Evolutionary conservation across 2,113 vertebrate species (phyloP).

Genomic region (Odocoileus virginianus): DNA sequence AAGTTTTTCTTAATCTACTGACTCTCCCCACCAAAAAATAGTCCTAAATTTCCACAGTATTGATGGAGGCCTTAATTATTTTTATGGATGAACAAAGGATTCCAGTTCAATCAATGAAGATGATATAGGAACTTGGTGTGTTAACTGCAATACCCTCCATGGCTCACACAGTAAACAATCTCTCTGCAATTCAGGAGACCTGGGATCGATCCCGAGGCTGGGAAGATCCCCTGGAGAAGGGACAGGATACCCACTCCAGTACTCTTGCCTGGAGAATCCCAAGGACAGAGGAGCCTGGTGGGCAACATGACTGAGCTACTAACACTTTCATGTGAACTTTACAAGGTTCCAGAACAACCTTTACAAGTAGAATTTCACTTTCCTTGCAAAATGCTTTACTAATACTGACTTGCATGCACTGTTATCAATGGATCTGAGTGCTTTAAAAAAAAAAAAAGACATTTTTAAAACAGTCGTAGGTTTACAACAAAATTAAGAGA

Average conservation of each 20-base stretch:
- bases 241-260: background rate
- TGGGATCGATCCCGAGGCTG: fast-evolving
- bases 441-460: background rate
- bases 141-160: background rate
- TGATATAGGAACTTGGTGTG: background rate
- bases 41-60: background rate
- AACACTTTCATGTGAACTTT: background rate
- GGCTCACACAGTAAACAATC: background rate
- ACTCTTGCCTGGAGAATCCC: background rate
- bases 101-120: background rate
- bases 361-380: background rate
- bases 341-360: background rate
- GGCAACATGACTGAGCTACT: background rate
- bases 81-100: background rate
- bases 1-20: background rate
- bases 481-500: background rate
- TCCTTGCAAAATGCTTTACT: conserved; percentile 15
- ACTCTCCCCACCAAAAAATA: background rate
- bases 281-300: background rate
- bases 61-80: background rate
- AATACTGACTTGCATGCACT: background rate
- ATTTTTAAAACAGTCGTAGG: background rate
- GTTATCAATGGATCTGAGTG: background rate
- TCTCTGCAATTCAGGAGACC: background rate
- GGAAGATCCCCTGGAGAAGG: background rate